These are phyloP conservation scores for Philaenus spumarius DNA, from an alignment of 1,140 invertebrate species.

Conservation along the genomic window DNA sequence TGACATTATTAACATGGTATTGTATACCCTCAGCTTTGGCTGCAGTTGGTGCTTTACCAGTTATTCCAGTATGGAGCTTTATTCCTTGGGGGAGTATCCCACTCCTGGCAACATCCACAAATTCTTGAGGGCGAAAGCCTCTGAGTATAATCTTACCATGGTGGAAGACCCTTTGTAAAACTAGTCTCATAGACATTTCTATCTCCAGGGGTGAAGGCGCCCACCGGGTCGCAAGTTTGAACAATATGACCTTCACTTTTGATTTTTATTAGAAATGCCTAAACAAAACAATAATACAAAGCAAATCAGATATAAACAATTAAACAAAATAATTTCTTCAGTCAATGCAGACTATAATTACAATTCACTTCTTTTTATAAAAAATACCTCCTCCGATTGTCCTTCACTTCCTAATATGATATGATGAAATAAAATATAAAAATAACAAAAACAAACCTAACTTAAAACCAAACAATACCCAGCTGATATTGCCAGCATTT, in stretches of 20 bases:
- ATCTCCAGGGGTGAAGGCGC: constrained; percentile 33
- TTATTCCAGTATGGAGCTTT: constrained; percentile 1
- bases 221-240: constrained; percentile 36
- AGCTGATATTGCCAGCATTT: no score
- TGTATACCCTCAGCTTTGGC: constrained; percentile 15
- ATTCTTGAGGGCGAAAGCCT: constrained; percentile 19
- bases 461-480: no score
- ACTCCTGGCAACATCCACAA: constrained; percentile 23
- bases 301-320: no score
- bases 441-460: no score
- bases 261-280: no score
- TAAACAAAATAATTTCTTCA: no score
- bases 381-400: no score
- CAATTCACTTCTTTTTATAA: no score
- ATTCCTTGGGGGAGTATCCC: constrained; percentile 22
- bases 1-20: constrained; percentile 36
- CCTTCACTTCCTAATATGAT: no score
- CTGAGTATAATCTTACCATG: constrained; percentile 42
- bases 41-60: not conserved
- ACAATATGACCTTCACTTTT: constrained; percentile 19
- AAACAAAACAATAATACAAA: no score
- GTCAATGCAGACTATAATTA: no score
- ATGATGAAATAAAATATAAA: no score
- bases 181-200: constrained; percentile 48
- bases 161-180: constrained; percentile 45